phyloP scores from a whole-genome alignment of 1,140 invertebrate species.

The Pararge aegeria region DNA sequence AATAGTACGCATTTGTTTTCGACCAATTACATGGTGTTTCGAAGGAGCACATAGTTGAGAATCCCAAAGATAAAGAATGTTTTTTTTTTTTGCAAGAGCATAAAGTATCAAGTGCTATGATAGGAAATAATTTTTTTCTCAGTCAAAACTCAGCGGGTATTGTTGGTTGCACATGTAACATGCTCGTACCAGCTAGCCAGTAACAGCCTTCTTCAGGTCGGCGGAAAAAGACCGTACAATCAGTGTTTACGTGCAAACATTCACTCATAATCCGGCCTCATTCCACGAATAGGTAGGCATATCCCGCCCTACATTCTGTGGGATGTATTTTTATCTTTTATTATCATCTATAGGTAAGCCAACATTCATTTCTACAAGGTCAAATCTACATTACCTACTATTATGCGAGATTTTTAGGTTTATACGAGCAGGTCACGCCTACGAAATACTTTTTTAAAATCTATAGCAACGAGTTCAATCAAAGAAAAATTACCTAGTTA shows the following conservation, averaged over 20 bases:
- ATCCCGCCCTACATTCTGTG: conserved; percentile 26
- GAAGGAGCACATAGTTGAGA: conserved; percentile 60
- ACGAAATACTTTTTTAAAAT: too few species aligned
- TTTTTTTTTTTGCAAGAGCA: conserved; percentile 45
- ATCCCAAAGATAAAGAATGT: conserved; percentile 62
- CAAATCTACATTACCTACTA: not conserved
- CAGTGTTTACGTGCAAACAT: too few species aligned
- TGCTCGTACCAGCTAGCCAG: too few species aligned
- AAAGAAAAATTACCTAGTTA: too few species aligned
- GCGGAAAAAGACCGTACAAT: too few species aligned
- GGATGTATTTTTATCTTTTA: conserved; percentile 37
- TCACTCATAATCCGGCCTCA: conserved; percentile 22
- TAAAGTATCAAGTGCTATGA: conserved; percentile 63
- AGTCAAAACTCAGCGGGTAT: too few species aligned
- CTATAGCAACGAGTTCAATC: too few species aligned
- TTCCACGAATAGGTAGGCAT: conserved; percentile 15
- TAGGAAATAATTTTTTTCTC: conserved; percentile 39
- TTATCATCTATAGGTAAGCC: conserved; percentile 8
- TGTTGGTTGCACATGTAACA: too few species aligned
- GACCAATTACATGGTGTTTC: conserved; percentile 54
- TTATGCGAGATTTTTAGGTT: too few species aligned
- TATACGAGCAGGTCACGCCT: too few species aligned
- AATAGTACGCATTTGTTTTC: conserved; percentile 57
- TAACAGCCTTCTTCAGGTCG: too few species aligned
- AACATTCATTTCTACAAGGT: not conserved